Evolutionary conservation across 2,797 vertebrate species (phyloP).

Genomic region (Loris lydekkerianus): DNA sequence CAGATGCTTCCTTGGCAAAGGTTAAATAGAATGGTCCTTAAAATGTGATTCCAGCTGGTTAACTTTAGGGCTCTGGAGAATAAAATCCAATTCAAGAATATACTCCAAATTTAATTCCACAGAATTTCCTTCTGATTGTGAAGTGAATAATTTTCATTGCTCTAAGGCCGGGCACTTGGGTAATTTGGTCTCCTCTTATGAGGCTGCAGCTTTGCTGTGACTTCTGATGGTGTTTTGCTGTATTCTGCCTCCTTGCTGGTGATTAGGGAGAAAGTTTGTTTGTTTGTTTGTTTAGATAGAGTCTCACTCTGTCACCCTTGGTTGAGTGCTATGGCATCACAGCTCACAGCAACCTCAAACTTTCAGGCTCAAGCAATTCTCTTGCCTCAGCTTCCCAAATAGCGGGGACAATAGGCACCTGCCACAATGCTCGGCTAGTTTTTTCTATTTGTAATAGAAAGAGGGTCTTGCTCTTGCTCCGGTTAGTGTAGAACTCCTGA

Average conservation of each 20-base stretch:
- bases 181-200: not conserved
- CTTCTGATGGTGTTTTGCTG: not conserved
- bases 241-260: no score
- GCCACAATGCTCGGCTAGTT: no score
- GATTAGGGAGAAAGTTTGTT: not conserved
- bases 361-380: no score
- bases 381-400: no score
- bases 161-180: not conserved
- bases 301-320: no score
- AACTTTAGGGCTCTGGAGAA: conserved; percentile 63
- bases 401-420: no score
- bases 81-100: conserved; percentile 61
- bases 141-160: conserved; percentile 61
- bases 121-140: conserved; percentile 23
- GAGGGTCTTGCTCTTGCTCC: no score
- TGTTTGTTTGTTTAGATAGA: not conserved
- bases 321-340: no score
- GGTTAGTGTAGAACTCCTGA: no score
- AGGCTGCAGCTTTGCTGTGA: not conserved
- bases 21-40: conserved; percentile 64
- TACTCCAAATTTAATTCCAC: conserved; percentile 47
- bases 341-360: no score
- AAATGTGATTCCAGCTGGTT: conserved; percentile 70
- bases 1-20: conserved; percentile 73
- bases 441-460: no score